A percentile compares a stretch with the other conserved stretches of the same genome.
phyloP scores from a whole-genome alignment of 1,140 invertebrate genomes.

The Calycopis cecrops region DNA sequence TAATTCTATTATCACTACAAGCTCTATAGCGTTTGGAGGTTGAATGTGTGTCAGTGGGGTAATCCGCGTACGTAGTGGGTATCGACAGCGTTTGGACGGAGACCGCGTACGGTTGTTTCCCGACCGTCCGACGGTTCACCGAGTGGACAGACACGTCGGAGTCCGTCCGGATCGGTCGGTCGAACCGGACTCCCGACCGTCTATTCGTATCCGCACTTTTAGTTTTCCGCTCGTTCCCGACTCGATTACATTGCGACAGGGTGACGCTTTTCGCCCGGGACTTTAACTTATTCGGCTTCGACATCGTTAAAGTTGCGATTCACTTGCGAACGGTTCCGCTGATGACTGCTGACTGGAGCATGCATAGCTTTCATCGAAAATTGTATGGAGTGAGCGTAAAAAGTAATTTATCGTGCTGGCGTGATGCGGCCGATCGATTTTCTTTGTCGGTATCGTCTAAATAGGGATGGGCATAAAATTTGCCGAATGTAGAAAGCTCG shows the following conservation, averaged over 20 bases:
- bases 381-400: conserved; percentile 60
- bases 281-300: conserved; percentile 37
- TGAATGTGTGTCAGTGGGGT: conserved; percentile 44
- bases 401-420: conserved; percentile 68
- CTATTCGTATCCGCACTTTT: conserved; percentile 47
- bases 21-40: conserved; percentile 46
- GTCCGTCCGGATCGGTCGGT: not conserved
- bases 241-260: conserved; percentile 45
- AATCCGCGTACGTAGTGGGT: conserved; percentile 60
- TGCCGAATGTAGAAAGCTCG: conserved; percentile 47
- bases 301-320: conserved; percentile 36
- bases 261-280: conserved; percentile 55
- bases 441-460: conserved; percentile 35
- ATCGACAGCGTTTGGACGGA: conserved; percentile 58
- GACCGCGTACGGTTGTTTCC: conserved; percentile 54
- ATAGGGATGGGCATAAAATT: conserved; percentile 66
- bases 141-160: conserved; percentile 38
- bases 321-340: conserved; percentile 29
- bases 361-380: conserved; percentile 54
- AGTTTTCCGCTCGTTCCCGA: conserved; percentile 43
- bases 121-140: conserved; percentile 42
- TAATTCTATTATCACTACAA: conserved; percentile 49
- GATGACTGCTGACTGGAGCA: conserved; percentile 49
- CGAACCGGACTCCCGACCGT: not conserved
- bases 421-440: conserved; percentile 60